Evolutionary conservation across 2,888 invertebrate genomes (phyloP).

Genomic region (Marronus borbonicus): DNA sequence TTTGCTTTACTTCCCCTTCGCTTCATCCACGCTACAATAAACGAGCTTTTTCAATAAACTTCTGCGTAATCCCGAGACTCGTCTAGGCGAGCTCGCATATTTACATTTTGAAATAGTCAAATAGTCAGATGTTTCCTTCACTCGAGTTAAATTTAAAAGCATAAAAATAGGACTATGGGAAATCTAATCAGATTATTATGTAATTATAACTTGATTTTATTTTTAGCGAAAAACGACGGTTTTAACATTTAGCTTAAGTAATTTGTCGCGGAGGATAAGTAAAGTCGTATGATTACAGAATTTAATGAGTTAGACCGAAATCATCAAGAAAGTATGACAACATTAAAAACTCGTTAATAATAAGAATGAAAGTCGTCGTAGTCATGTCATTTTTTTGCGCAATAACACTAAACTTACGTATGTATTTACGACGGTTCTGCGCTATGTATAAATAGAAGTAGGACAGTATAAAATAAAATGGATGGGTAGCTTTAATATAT

Average conservation of each 20-base stretch:
- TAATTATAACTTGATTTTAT: conserved; percentile 7
- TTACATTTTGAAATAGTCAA: background rate
- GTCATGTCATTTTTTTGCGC: conserved; percentile 15
- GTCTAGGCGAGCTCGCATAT: background rate
- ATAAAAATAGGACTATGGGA: conserved; percentile 3
- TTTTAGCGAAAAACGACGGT: background rate
- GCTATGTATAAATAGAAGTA: background rate
- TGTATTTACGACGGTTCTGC: background rate
- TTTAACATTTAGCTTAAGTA: background rate
- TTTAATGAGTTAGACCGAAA: conserved; percentile 31
- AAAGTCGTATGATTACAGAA: conserved; percentile 21
- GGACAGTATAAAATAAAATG: conserved; percentile 5
- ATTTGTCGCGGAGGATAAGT: conserved; percentile 19
- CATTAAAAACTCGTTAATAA: conserved; percentile 30
- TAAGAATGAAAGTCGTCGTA: conserved; percentile 22
- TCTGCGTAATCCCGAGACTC: background rate
- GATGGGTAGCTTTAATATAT: background rate
- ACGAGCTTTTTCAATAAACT: background rate
- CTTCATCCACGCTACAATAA: background rate
- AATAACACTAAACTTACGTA: conserved; percentile 21
- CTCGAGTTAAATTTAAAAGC: conserved; percentile 11
- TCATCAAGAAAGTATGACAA: conserved; percentile 29
- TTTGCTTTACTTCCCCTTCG: conserved; percentile 4
- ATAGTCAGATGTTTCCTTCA: conserved; percentile 1
- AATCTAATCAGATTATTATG: conserved; percentile 4